Evolutionary conservation across 2,888 invertebrate genomes (phyloP).

Genomic region (Calameuta filiformis): DNA sequence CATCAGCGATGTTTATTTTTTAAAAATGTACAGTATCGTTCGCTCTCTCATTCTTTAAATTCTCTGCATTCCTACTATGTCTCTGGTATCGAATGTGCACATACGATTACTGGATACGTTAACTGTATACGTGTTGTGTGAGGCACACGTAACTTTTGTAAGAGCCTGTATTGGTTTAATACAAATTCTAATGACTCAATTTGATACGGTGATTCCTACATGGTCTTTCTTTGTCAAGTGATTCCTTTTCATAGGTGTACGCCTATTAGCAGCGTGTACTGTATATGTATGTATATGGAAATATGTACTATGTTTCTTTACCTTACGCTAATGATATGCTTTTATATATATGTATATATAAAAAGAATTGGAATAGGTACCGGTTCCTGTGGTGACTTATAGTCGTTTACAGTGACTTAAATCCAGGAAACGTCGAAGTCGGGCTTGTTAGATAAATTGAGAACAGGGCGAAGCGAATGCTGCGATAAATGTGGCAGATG

Average conservation of each 20-base stretch:
- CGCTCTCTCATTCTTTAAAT: not conserved
- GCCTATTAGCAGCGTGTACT: not conserved
- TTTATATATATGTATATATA: not conserved
- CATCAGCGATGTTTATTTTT: not conserved
- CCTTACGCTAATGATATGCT: not conserved
- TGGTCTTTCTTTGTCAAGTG: not conserved
- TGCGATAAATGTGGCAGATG: not conserved
- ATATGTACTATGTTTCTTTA: not conserved
- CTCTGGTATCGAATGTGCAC: not conserved
- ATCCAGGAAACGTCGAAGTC: not conserved
- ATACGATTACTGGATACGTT: not conserved
- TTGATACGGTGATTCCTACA: not conserved
- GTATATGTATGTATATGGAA: not conserved
- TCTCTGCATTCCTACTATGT: not conserved
- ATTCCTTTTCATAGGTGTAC: not conserved
- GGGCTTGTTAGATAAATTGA: not conserved
- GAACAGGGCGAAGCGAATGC: not conserved
- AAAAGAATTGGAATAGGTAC: not conserved
- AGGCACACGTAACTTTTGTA: not conserved
- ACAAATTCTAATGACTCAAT: not conserved
- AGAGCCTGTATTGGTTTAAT: not conserved
- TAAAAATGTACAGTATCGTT: not conserved
- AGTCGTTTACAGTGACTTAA: not conserved
- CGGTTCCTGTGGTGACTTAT: not conserved
- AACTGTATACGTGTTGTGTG: not conserved